These are phyloP conservation scores for Plotosus lineatus DNA, from an alignment of 2,113 vertebrate genomes.

Conservation along the genomic window DNA sequence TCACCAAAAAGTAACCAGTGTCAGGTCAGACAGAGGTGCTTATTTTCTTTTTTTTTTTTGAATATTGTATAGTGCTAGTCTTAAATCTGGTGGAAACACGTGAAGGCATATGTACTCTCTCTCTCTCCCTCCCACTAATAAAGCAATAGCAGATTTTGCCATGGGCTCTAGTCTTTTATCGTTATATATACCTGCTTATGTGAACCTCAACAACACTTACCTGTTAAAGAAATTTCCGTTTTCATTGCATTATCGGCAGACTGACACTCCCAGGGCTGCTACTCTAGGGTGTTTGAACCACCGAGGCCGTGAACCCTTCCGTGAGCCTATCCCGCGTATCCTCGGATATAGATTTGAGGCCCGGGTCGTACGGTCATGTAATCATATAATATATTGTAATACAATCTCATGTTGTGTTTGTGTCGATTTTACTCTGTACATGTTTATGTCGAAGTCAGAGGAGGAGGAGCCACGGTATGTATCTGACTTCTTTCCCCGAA, in stretches of 20 bases:
- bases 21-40: background rate
- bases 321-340: background rate
- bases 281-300: slow-evolving; percentile 54
- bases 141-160: background rate
- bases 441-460: background rate
- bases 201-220: slow-evolving; percentile 74
- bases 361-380: background rate
- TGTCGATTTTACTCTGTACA: background rate
- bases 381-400: too few relatives aligned
- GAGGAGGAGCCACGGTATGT: slow-evolving; percentile 36
- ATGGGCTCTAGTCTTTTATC: background rate
- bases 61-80: too few relatives aligned
- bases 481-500: slow-evolving; percentile 65
- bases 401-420: background rate
- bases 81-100: too few relatives aligned
- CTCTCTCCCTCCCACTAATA: too few relatives aligned
- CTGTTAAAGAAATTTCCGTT: slow-evolving; percentile 48
- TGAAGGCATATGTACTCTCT: too few relatives aligned
- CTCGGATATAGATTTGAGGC: background rate
- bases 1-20: background rate
- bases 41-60: background rate
- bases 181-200: too few relatives aligned
- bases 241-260: slow-evolving; percentile 78
- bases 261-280: slow-evolving; percentile 72
- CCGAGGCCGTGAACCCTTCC: slow-evolving; percentile 3